Conservation (phyloP, 2,888 invertebrate species). For the Rotaria macrura region DNA sequence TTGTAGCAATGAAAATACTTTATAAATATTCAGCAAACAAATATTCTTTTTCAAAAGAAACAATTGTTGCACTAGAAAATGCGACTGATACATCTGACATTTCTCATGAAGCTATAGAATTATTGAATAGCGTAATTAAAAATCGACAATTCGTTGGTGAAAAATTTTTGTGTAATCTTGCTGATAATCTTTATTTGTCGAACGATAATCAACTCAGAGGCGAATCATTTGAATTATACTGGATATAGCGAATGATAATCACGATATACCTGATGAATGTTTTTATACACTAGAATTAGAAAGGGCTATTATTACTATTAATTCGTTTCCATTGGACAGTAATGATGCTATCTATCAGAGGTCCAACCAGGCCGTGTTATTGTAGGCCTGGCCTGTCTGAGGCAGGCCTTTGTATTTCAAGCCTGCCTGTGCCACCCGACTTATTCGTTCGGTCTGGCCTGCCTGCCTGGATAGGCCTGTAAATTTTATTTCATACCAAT, state of each 20-base stretch:
- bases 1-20: neutral
- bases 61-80: neutral
- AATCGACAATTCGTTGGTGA: neutral
- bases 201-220: neutral
- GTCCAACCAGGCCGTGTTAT: too few relatives aligned
- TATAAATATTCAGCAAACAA: neutral
- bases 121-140: neutral
- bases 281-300: too few relatives aligned
- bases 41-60: neutral
- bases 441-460: too few relatives aligned
- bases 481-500: too few relatives aligned
- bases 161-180: neutral
- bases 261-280: neutral
- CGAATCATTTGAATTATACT: neutral
- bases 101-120: neutral
- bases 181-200: neutral
- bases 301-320: too few relatives aligned
- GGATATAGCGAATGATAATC: neutral
- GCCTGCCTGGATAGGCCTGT: too few relatives aligned
- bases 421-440: too few relatives aligned
- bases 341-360: too few relatives aligned
- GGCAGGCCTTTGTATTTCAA: too few relatives aligned
- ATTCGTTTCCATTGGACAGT: too few relatives aligned
- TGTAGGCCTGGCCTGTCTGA: too few relatives aligned
- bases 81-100: neutral